Evolutionary conservation across 2,797 vertebrate species (phyloP).

Genomic region (Anableps anableps): DNA sequence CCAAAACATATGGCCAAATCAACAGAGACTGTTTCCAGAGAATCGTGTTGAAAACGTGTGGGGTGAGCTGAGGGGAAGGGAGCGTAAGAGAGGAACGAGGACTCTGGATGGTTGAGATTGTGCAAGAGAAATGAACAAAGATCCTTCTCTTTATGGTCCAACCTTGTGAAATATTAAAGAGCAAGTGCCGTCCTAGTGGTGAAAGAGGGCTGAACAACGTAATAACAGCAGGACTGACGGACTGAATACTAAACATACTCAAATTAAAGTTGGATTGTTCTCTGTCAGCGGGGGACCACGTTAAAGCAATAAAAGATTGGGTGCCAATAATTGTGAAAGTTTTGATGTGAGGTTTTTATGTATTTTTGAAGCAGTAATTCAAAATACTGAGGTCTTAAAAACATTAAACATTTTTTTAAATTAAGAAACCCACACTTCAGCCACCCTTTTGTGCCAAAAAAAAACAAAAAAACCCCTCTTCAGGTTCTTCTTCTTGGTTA

Average conservation of each 20-base stretch:
- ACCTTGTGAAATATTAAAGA: background rate
- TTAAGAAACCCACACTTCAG: background rate
- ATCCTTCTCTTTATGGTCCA: background rate
- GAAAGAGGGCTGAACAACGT: background rate
- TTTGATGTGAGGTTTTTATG: background rate
- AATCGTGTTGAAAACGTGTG: background rate
- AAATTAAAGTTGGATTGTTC: background rate
- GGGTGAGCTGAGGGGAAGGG: background rate
- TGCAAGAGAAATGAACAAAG: background rate
- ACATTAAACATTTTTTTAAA: background rate
- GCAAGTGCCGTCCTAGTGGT: background rate
- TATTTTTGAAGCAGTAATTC: background rate
- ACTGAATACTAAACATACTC: background rate
- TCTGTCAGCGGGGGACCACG: background rate
- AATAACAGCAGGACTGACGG: background rate
- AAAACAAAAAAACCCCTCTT: background rate
- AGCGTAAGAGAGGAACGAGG: too few relatives aligned
- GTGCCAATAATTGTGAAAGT: too few relatives aligned
- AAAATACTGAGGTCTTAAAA: background rate
- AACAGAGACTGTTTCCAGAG: too few relatives aligned
- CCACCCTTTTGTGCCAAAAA: background rate
- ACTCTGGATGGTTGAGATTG: background rate
- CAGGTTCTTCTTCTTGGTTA: conserved; percentile 39
- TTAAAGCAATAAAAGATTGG: background rate
- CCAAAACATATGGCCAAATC: too few relatives aligned